These are phyloP conservation scores for Forbesichthys papilliferus DNA, from an alignment of 2,113 vertebrate genomes.

Conservation along the genomic window DNA sequence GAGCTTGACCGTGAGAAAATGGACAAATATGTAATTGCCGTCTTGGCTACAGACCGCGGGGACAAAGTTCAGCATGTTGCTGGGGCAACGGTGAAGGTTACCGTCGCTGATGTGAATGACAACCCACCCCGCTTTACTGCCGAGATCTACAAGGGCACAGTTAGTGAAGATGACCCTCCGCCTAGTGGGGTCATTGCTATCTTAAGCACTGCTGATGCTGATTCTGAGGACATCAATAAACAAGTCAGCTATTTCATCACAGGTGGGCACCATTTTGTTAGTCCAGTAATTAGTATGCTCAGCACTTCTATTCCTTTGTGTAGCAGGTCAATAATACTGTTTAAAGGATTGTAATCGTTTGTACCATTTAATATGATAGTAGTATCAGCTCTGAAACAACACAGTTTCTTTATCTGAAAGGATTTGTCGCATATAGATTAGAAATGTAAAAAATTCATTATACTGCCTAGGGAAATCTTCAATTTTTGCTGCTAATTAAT, in stretches of 20 bases:
- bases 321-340: slow-evolving; percentile 39
- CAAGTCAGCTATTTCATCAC: slow-evolving; percentile 93
- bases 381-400: slow-evolving; percentile 57
- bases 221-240: slow-evolving; percentile 88
- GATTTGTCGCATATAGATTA: slow-evolving; percentile 24
- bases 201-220: slow-evolving; percentile 89
- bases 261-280: slow-evolving; percentile 75
- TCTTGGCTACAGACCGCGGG: slow-evolving; percentile 88
- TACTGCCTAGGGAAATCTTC: slow-evolving; percentile 42
- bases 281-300: slow-evolving; percentile 19
- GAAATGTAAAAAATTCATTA: not conserved
- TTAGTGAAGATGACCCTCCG: slow-evolving; percentile 92
- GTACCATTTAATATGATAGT: slow-evolving; percentile 53
- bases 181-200: slow-evolving; percentile 92
- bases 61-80: slow-evolving; percentile 86
- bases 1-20: slow-evolving; percentile 88
- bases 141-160: slow-evolving; percentile 96
- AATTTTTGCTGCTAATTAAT: too few relatives aligned
- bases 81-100: slow-evolving; percentile 82
- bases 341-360: slow-evolving; percentile 32
- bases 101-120: slow-evolving; percentile 92
- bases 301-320: slow-evolving; percentile 28
- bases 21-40: slow-evolving; percentile 77
- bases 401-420: slow-evolving; percentile 44
- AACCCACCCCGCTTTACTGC: slow-evolving; percentile 93